A percentile compares a stretch with the other conserved stretches of the same genome.
Conservation (phyloP, 2,888 invertebrate genomes). For the Dasysyrphus tricinctus region DNA sequence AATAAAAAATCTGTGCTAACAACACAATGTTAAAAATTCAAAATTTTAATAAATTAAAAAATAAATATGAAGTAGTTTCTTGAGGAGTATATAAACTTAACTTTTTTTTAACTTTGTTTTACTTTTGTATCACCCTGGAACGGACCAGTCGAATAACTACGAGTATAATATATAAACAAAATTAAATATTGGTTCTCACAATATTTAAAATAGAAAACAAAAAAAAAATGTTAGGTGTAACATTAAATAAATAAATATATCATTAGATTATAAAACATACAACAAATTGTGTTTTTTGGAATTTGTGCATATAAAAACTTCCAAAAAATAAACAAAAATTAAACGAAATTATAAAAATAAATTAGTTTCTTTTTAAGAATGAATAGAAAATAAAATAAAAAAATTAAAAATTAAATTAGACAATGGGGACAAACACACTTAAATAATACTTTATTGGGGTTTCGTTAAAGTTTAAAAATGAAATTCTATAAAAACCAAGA, state of each 20-base stretch:
- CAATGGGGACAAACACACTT: constrained; percentile 43
- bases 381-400: constrained; percentile 46
- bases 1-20: constrained; percentile 15
- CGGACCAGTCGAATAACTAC: constrained; percentile 63
- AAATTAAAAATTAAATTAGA: constrained; percentile 44
- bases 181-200: constrained; percentile 60
- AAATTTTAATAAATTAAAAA: constrained; percentile 26
- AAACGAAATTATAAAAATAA: constrained; percentile 12
- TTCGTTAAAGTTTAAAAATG: constrained; percentile 64
- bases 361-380: constrained; percentile 47
- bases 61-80: background rate
- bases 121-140: constrained; percentile 65
- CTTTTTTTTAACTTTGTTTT: constrained; percentile 30
- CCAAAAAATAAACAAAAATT: constrained; percentile 44
- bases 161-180: constrained; percentile 40
- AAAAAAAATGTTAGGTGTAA: constrained; percentile 38
- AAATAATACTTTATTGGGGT: constrained; percentile 64
- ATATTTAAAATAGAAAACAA: constrained; percentile 37
- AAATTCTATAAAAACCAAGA: constrained; percentile 34
- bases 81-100: background rate
- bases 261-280: constrained; percentile 76
- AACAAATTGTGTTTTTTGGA: constrained; percentile 64
- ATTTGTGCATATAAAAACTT: constrained; percentile 43
- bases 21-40: constrained; percentile 52
- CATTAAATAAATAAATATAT: constrained; percentile 68